These are phyloP conservation scores for Anas acuta DNA, from an alignment of 2,797 vertebrate species.

Conservation along the genomic window DNA sequence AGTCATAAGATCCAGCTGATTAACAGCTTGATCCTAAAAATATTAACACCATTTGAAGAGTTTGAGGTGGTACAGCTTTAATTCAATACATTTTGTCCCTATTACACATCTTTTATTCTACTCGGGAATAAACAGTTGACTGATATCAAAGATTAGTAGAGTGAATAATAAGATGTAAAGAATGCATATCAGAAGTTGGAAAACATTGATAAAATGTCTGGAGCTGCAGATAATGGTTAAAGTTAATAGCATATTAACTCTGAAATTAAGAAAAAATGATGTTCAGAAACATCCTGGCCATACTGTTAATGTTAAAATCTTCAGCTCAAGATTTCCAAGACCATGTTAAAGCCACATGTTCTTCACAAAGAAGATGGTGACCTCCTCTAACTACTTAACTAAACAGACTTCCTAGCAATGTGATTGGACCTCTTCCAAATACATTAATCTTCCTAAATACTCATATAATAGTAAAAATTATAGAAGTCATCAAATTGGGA, in stretches of 20 bases:
- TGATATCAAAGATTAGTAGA: background rate
- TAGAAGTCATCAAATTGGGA: background rate
- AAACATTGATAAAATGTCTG: background rate
- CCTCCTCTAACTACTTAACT: background rate
- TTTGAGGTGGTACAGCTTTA: background rate
- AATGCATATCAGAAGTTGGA: background rate
- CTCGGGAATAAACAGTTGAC: background rate
- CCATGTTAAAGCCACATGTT: background rate
- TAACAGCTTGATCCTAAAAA: background rate
- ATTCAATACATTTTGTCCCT: background rate
- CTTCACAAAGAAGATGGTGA: background rate
- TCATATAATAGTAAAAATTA: background rate
- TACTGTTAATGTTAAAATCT: background rate
- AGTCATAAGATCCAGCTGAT: background rate
- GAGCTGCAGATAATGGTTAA: background rate
- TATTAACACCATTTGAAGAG: background rate
- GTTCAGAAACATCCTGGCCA: background rate
- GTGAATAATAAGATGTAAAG: background rate
- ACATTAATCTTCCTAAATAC: background rate
- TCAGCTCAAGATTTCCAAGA: background rate
- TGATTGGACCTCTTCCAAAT: background rate
- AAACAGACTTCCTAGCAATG: background rate
- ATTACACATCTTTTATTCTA: background rate
- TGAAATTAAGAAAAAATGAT: background rate
- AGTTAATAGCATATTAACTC: background rate